Evolutionary conservation across 2,113 vertebrate genomes (phyloP).

Genomic region (Chionodraco myersi): DNA sequence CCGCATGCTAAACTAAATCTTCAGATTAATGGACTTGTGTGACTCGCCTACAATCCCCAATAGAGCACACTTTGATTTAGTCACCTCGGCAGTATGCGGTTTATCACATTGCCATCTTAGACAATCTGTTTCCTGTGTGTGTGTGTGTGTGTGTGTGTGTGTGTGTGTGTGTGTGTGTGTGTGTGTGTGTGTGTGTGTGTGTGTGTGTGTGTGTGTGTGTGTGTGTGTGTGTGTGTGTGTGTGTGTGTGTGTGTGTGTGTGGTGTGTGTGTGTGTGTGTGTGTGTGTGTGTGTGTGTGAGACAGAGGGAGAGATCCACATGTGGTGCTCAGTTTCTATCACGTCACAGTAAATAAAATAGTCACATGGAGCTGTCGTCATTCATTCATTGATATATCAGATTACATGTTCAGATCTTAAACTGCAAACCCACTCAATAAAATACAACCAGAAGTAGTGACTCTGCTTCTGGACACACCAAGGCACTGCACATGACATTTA

Average conservation of each 20-base stretch:
- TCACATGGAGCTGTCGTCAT: neutral
- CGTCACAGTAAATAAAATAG: neutral
- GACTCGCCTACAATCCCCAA: slow-evolving; percentile 1
- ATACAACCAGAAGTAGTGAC: neutral
- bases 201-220: slow-evolving; percentile 6
- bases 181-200: slow-evolving; percentile 7
- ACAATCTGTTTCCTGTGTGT: slow-evolving; percentile 39
- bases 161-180: slow-evolving; percentile 5
- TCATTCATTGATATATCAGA: neutral
- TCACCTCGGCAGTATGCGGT: slow-evolving; percentile 27
- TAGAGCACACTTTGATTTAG: slow-evolving; percentile 34
- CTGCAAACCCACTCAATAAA: neutral
- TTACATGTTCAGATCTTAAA: neutral
- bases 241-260: slow-evolving; percentile 3
- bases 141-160: slow-evolving; percentile 3
- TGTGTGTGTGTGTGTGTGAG: neutral
- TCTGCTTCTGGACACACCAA: neutral
- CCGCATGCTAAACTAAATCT: slow-evolving; percentile 23
- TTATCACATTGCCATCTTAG: slow-evolving; percentile 37
- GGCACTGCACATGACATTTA: neutral
- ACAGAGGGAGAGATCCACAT: neutral
- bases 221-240: slow-evolving; percentile 3
- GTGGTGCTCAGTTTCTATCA: neutral
- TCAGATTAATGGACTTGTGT: slow-evolving; percentile 36
- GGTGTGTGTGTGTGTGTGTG: slow-evolving; percentile 1